A percentile compares a stretch with the other conserved stretches of the same genome.
Conservation (phyloP, 2,113 vertebrate genomes). For the Lycaon pictus region DNA sequence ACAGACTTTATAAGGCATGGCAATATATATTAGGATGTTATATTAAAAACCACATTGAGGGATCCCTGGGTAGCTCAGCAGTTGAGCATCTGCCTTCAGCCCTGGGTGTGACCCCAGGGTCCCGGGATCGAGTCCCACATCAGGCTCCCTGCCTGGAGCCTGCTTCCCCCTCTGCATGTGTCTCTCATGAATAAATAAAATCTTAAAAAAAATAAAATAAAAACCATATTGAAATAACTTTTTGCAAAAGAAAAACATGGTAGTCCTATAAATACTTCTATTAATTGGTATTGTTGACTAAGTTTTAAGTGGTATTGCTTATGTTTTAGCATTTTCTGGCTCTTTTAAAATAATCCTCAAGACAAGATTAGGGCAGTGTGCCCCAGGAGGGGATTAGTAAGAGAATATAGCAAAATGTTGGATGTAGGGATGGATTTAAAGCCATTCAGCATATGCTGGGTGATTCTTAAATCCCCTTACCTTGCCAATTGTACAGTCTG, state of each 20-base stretch:
- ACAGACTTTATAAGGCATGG: not conserved
- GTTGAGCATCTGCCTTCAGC: no score
- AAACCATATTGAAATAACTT: not conserved
- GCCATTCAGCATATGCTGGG: not conserved
- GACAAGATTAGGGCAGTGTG: not conserved
- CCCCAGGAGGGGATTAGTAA: not conserved
- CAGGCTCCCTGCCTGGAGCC: no score
- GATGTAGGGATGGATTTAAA: not conserved
- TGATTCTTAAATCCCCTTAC: not conserved
- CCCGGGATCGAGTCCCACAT: no score
- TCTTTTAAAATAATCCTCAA: not conserved
- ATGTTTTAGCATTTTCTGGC: not conserved
- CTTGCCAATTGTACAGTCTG: not conserved
- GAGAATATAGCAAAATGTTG: not conserved
- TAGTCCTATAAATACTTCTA: not conserved
- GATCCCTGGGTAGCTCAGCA: no score
- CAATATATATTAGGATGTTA: not conserved
- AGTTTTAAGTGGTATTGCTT: not conserved
- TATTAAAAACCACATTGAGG: not conserved
- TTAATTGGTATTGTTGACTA: not conserved
- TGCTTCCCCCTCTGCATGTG: no score
- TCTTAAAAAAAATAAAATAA: not conserved
- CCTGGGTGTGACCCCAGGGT: no score
- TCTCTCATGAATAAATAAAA: no score
- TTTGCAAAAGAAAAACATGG: not conserved